phyloP scores from a whole-genome alignment of 1,140 invertebrate species.

The Bombus ignitus region DNA sequence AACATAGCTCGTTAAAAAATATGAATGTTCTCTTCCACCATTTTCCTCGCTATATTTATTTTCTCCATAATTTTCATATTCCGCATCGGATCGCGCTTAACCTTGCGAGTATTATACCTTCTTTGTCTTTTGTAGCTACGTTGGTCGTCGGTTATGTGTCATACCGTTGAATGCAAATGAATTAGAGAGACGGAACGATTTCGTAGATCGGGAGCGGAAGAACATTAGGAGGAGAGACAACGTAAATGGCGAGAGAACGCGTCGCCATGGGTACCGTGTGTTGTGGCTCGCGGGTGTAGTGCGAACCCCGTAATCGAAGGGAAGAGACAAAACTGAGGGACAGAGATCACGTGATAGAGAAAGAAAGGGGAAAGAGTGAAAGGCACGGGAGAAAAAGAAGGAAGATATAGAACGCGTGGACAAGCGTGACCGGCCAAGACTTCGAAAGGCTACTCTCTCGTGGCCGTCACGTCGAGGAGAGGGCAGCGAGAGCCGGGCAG shows the following conservation, averaged over 20 bases:
- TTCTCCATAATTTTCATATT: too few species aligned
- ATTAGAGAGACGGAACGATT: neutral
- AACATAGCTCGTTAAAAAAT: too few species aligned
- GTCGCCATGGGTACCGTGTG: conserved; percentile 75
- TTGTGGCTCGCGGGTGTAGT: conserved; percentile 73
- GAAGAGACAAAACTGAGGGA: neutral
- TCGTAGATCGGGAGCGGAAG: conserved; percentile 50
- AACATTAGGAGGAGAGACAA: conserved; percentile 22
- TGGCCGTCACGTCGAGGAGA: neutral
- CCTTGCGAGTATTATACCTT: too few species aligned
- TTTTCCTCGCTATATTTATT: too few species aligned
- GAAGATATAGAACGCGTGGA: conserved; percentile 41
- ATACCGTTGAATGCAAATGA: neutral
- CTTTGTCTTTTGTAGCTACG: too few species aligned
- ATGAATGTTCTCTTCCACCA: too few species aligned
- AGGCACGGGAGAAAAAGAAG: conserved; percentile 1
- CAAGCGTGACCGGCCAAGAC: conserved; percentile 37
- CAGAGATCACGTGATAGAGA: neutral
- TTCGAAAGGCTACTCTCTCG: conserved; percentile 34
- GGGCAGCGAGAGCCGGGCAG: neutral
- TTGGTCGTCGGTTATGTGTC: too few species aligned
- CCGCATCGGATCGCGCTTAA: too few species aligned
- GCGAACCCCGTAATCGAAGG: conserved; percentile 37
- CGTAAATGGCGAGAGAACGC: conserved; percentile 49
- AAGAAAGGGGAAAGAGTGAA: conserved; percentile 13